Conservation (phyloP, 2,888 invertebrate genomes). For the Tenthredo mesomela region DNA sequence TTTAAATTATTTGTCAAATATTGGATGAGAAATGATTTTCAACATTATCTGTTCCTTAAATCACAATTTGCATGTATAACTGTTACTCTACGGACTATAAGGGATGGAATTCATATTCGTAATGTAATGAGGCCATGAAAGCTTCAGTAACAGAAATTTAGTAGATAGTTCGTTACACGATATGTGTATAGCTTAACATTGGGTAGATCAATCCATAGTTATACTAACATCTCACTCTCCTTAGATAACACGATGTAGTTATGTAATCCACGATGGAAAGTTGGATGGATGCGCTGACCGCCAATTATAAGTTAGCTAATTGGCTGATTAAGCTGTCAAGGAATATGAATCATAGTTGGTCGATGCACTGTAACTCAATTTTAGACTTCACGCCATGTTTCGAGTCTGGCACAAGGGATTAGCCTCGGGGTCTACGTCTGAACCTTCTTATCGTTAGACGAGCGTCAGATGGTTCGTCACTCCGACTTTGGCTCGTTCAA, state of each 20-base stretch:
- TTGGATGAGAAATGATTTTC: neutral
- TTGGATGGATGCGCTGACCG: conserved; percentile 61
- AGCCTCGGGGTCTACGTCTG: conserved; percentile 26
- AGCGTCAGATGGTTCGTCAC: conserved; percentile 39
- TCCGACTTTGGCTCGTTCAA: conserved; percentile 14
- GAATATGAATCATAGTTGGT: conserved; percentile 49
- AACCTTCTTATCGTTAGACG: conserved; percentile 30
- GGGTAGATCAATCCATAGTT: conserved; percentile 9
- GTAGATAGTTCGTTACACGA: neutral
- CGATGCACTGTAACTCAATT: conserved; percentile 50
- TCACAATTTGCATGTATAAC: neutral
- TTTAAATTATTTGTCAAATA: neutral
- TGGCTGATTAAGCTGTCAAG: conserved; percentile 57
- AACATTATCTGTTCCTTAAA: neutral
- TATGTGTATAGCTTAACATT: neutral
- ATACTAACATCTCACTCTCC: neutral
- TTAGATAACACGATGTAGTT: conserved; percentile 25
- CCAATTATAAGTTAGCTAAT: conserved; percentile 73
- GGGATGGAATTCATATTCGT: neutral
- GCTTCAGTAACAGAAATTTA: neutral
- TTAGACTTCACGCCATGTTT: conserved; percentile 37
- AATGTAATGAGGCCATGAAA: neutral
- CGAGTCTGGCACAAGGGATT: conserved; percentile 32
- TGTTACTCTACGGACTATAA: neutral
- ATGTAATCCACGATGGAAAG: conserved; percentile 56